These are phyloP conservation scores for Synergus umbraculus DNA, from an alignment of 2,888 invertebrate species.

Conservation along the genomic window DNA sequence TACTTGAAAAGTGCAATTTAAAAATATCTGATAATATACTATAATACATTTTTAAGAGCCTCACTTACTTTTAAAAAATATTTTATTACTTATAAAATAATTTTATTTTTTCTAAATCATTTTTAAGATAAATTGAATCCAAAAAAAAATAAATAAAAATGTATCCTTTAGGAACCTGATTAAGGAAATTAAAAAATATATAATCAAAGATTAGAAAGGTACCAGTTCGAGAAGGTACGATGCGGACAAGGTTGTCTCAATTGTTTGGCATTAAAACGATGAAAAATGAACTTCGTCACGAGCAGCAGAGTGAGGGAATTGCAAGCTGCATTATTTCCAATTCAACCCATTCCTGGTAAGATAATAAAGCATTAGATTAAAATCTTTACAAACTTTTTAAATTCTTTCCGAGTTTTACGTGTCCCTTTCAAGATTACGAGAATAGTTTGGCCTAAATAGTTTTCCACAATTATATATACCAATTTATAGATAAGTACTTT, in stretches of 20 bases:
- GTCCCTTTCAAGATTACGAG: neutral
- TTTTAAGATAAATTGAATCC: neutral
- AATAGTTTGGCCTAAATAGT: neutral
- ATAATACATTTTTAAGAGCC: neutral
- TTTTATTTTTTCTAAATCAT: too few relatives aligned
- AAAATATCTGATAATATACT: neutral
- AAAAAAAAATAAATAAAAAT: too few relatives aligned
- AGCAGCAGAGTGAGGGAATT: conserved; percentile 81
- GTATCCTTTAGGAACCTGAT: neutral
- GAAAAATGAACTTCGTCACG: conserved; percentile 64
- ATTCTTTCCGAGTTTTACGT: neutral
- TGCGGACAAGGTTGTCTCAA: conserved; percentile 48
- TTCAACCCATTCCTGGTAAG: conserved; percentile 72
- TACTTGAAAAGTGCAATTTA: neutral
- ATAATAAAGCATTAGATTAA: neutral
- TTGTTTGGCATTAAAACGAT: conserved; percentile 55
- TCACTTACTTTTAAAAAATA: neutral
- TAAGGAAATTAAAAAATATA: neutral
- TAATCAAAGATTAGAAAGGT: conserved; percentile 5
- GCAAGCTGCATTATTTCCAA: conserved; percentile 84
- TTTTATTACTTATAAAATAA: neutral
- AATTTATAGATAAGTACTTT: neutral
- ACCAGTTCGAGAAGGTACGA: conserved; percentile 32
- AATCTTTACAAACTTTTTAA: neutral
- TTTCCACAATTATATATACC: neutral